Conservation (phyloP, 1,140 invertebrate species). For the Drosophila obscura region DNA sequence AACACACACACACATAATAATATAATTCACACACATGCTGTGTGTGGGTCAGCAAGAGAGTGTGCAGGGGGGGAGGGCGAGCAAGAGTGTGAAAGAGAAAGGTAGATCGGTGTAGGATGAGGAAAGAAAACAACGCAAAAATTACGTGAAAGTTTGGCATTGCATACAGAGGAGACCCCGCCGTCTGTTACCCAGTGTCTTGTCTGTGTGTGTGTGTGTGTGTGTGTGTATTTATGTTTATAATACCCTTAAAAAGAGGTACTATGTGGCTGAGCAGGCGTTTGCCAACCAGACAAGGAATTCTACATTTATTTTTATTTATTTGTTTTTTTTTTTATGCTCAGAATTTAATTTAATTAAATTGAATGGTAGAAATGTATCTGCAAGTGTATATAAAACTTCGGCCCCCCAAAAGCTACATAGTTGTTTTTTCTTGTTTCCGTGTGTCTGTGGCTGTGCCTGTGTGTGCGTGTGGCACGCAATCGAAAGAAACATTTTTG, state of each 20-base stretch:
- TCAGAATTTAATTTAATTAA: too few relatives aligned
- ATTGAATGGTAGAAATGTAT: too few relatives aligned
- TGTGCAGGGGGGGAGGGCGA: constrained; percentile 21
- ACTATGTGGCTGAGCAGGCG: too few relatives aligned
- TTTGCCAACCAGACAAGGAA: too few relatives aligned
- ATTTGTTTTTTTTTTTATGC: too few relatives aligned
- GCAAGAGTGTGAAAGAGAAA: constrained; percentile 19
- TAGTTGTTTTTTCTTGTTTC: too few relatives aligned
- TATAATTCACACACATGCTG: constrained; percentile 69
- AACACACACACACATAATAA: constrained; percentile 55
- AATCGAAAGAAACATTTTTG: constrained; percentile 74
- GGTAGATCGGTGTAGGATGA: constrained; percentile 8
- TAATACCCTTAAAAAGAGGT: too few relatives aligned
- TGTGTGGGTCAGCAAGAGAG: neutral
- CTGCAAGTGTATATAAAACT: too few relatives aligned
- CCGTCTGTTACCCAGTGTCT: too few relatives aligned
- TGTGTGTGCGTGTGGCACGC: constrained; percentile 44
- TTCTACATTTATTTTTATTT: too few relatives aligned
- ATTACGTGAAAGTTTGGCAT: constrained; percentile 83
- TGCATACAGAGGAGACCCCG: constrained; percentile 50
- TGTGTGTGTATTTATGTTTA: neutral
- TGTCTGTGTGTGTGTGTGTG: neutral
- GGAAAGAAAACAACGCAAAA: constrained; percentile 54
- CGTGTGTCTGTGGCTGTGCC: neutral
- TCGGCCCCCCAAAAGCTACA: too few relatives aligned